Evolutionary conservation across 2,888 invertebrate species (phyloP).

Genomic region (Crioceris asparagi): DNA sequence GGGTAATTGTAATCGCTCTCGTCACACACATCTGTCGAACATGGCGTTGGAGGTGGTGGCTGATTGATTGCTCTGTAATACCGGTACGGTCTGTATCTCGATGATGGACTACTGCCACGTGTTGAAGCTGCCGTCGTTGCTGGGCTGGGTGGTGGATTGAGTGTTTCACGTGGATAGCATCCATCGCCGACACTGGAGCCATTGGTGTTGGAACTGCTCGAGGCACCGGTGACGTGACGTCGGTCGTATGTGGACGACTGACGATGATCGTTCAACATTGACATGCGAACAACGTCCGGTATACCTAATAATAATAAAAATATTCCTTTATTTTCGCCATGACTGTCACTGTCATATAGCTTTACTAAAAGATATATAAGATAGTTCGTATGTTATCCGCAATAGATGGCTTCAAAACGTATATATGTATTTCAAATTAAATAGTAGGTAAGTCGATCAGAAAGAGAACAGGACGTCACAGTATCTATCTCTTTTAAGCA

Average conservation of each 20-base stretch:
- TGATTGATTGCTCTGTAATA: conserved; percentile 58
- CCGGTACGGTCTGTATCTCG: conserved; percentile 41
- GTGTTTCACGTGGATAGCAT: conserved; percentile 70
- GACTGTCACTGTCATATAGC: too few relatives aligned
- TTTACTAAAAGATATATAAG: neutral
- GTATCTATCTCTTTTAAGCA: too few relatives aligned
- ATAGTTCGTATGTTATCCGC: neutral
- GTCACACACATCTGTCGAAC: conserved; percentile 88
- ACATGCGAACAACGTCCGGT: conserved; percentile 51
- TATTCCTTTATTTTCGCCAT: neutral
- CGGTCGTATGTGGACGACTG: conserved; percentile 57
- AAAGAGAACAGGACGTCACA: too few relatives aligned
- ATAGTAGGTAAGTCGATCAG: too few relatives aligned
- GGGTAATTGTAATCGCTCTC: conserved; percentile 72
- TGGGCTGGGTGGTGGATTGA: conserved; percentile 87
- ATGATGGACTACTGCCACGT: conserved; percentile 44
- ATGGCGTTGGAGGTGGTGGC: conserved; percentile 89
- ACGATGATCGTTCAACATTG: conserved; percentile 51
- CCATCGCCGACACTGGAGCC: conserved; percentile 38
- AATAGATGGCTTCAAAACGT: too few relatives aligned
- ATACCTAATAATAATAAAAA: conserved; percentile 22
- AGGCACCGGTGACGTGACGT: conserved; percentile 51
- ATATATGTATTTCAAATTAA: too few relatives aligned
- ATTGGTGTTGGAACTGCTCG: conserved; percentile 51
- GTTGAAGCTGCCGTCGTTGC: conserved; percentile 61